These are phyloP conservation scores for Damaliscus lunatus DNA, from an alignment of 2,113 vertebrate genomes.

Conservation along the genomic window DNA sequence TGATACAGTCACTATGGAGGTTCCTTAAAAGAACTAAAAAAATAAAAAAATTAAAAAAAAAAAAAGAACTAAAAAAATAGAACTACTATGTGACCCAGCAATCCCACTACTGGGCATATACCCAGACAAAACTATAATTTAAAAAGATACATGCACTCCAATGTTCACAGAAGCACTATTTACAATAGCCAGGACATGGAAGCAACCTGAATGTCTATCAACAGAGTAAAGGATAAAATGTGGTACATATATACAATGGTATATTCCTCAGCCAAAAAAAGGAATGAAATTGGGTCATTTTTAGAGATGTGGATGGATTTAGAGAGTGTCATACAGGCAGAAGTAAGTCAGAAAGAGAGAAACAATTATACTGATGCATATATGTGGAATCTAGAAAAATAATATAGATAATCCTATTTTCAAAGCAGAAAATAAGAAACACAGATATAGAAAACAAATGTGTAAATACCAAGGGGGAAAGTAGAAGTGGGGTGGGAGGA, in stretches of 20 bases:
- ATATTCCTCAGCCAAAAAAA: not conserved
- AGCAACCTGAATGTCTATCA: not conserved
- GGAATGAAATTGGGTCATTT: not conserved
- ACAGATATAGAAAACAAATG: not conserved
- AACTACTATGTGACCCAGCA: not conserved
- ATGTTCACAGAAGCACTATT: not conserved
- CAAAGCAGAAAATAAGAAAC: not conserved
- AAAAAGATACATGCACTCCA: not conserved
- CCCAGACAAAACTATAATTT: not conserved
- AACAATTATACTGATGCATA: not conserved
- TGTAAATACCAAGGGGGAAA: not conserved
- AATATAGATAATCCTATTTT: not conserved
- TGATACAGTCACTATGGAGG: not conserved
- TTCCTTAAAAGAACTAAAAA: not conserved
- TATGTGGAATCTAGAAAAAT: not conserved
- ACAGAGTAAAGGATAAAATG: not conserved
- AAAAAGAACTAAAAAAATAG: not conserved
- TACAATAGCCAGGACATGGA: not conserved
- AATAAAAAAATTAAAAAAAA: not conserved
- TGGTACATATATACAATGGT: not conserved
- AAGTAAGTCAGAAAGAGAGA: not conserved
- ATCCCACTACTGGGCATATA: not conserved
- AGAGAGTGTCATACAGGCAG: not conserved
- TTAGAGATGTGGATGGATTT: not conserved
- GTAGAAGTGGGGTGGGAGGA: not conserved